phyloP scores from a whole-genome alignment of 2,113 vertebrate genomes.

The Anoplopoma fimbria region DNA sequence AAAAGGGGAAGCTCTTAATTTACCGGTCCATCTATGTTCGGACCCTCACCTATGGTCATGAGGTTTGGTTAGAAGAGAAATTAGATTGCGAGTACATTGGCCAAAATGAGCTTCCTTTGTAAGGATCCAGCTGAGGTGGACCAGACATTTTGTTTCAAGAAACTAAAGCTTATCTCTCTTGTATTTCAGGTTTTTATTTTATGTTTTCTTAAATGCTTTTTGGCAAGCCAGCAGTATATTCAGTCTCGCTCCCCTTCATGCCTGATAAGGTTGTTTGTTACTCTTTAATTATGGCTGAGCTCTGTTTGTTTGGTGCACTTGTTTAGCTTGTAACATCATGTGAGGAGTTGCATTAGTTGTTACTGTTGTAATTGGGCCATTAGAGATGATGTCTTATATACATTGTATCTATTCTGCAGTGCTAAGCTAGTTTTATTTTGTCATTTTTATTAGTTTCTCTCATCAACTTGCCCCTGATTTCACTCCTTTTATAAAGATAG shows the following conservation, averaged over 20 bases:
- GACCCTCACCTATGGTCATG: too few species aligned
- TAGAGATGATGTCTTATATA: not conserved
- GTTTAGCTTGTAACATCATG: not conserved
- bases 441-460: not conserved
- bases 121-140: too few species aligned
- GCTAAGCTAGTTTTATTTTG: not conserved
- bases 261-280: constrained; percentile 1
- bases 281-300: not conserved
- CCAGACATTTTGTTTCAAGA: not conserved
- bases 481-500: not conserved
- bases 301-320: not conserved
- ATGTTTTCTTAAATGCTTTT: not conserved
- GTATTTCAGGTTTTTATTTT: not conserved
- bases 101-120: too few species aligned
- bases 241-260: not conserved
- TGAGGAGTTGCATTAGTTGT: not conserved
- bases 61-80: too few species aligned
- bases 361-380: constrained; percentile 6
- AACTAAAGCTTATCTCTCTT: not conserved
- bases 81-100: too few species aligned
- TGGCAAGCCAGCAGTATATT: not conserved
- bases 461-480: not conserved
- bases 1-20: too few species aligned
- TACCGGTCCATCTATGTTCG: too few species aligned
- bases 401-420: not conserved